Base-by-base conservation (phyloP, 2,113 vertebrate species). In the Cepphus grylle region DNA sequence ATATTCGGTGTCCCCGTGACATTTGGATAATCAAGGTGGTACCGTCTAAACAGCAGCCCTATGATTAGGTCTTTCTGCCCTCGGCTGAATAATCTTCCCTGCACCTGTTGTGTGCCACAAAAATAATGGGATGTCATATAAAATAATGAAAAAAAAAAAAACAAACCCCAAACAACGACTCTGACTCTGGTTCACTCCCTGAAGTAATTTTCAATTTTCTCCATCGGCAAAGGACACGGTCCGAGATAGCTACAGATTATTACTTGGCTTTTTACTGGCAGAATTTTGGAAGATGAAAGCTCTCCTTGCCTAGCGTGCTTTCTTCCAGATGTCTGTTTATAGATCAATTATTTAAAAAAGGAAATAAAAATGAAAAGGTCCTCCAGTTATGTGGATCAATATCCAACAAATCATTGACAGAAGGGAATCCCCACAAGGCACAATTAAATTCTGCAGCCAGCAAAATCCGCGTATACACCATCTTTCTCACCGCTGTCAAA, bases 341-440 rank as follows among this genome's bases (percentile, higher is more conserved):
- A 62, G 74, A 94, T 87, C 36, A 87, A 79, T 88, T 83, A 49
- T 74, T 81, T 42, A 15, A 71, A 87, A 88, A 55, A 43, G 36
- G 20, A 36, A 50, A 65, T 15, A 30, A 26, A 53, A 40, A n/a
- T 3, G 30, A 13, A 59, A 73, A 81, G 17, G 30, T 77, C 50
- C 40, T 91, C 30, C 70, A 61, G 58, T 55, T 90, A 38, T 9
- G 21, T 40, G 62, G 50, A 92, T 96, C 91, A 71, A 94, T 95
- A 93, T 50, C 70, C 67, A 91, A 43, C 62, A 70, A 79, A 70
- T 49, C 81, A 59, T 10, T 91, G 87, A 15, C 87, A 95, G 91
- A 95, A 91, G 81, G 63, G 70, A 94, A 97, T 94, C 93, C 93
- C 94, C 87, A 81, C 18, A 91, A 95, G 93, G 74, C 84, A 36